Percentiles rank a stretch among this genome's conserved stretches.
Evolutionary conservation across 2,888 invertebrate genomes (phyloP).

Genomic region (Hofmannophila pseudospretella): DNA sequence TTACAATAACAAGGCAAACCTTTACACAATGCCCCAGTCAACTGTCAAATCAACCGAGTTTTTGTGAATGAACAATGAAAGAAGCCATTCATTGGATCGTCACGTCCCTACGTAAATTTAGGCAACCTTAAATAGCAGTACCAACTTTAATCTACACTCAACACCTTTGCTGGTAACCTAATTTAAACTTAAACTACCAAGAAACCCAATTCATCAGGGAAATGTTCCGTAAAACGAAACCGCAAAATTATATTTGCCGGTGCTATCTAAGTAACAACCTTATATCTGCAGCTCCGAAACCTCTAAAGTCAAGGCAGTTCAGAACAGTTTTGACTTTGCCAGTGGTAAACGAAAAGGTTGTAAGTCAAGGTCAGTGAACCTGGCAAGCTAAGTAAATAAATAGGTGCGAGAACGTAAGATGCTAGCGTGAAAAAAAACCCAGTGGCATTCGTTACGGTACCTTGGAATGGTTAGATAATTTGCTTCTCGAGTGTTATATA

Average conservation of each 20-base stretch:
- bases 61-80: conserved; percentile 10
- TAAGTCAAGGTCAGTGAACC: conserved; percentile 11
- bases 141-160: conserved; percentile 3
- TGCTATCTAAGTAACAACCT: not conserved
- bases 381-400: conserved; percentile 11
- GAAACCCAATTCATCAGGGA: not conserved
- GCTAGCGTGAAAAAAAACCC: conserved; percentile 11
- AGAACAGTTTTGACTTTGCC: not conserved
- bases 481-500: not conserved
- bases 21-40: conserved; percentile 1
- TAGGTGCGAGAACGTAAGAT: conserved; percentile 12
- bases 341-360: not conserved
- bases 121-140: conserved; percentile 3
- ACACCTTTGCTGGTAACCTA: not conserved
- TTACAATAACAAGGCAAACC: not conserved
- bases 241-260: not conserved
- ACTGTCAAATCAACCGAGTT: conserved; percentile 3
- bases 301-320: not conserved
- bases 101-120: conserved; percentile 10
- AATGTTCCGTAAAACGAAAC: not conserved
- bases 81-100: conserved; percentile 7
- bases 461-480: conserved; percentile 25
- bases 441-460: conserved; percentile 8
- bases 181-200: not conserved
- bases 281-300: not conserved